Percentiles rank a stretch among this genome's conserved stretches.
phyloP scores from a whole-genome alignment of 1,140 invertebrate genomes.

The Hypothenemus hampei region DNA sequence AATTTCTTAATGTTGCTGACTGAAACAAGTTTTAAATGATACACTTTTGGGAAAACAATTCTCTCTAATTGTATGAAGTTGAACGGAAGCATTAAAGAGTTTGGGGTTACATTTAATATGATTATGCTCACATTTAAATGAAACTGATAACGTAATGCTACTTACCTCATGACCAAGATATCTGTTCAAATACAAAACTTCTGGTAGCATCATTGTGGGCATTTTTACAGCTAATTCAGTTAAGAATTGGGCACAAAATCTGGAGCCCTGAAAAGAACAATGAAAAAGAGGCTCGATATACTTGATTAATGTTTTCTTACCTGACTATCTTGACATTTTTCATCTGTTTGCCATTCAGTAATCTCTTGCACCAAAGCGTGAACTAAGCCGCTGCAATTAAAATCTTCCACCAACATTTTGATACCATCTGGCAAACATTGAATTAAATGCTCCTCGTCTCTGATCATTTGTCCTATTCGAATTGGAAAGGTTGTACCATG shows the following conservation, averaged over 20 bases:
- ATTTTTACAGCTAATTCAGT: slow-evolving; percentile 56
- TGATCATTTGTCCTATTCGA: slow-evolving; percentile 58
- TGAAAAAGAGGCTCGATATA: background rate
- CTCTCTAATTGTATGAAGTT: too few species aligned
- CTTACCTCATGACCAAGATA: slow-evolving; percentile 38
- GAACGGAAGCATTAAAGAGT: too few species aligned
- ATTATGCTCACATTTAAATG: background rate
- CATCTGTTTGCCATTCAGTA: slow-evolving; percentile 54
- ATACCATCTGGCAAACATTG: slow-evolving; percentile 56
- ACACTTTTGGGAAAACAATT: too few species aligned
- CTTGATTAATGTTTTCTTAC: slow-evolving; percentile 7
- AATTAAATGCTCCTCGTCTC: slow-evolving; percentile 61
- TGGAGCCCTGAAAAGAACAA: slow-evolving; percentile 46
- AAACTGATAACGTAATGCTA: background rate
- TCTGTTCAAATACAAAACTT: slow-evolving; percentile 35
- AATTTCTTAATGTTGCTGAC: slow-evolving; percentile 64
- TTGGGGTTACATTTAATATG: too few species aligned
- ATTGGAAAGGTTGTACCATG: slow-evolving; percentile 56
- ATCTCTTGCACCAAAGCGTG: slow-evolving; percentile 64
- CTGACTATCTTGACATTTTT: slow-evolving; percentile 44
- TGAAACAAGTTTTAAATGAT: slow-evolving; percentile 40
- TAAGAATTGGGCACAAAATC: slow-evolving; percentile 58
- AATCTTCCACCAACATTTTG: slow-evolving; percentile 53
- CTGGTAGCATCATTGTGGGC: slow-evolving; percentile 57
- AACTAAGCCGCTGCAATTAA: slow-evolving; percentile 54